These are phyloP conservation scores for Eupsilia transversa DNA, from an alignment of 2,888 invertebrate genomes.

Conservation along the genomic window DNA sequence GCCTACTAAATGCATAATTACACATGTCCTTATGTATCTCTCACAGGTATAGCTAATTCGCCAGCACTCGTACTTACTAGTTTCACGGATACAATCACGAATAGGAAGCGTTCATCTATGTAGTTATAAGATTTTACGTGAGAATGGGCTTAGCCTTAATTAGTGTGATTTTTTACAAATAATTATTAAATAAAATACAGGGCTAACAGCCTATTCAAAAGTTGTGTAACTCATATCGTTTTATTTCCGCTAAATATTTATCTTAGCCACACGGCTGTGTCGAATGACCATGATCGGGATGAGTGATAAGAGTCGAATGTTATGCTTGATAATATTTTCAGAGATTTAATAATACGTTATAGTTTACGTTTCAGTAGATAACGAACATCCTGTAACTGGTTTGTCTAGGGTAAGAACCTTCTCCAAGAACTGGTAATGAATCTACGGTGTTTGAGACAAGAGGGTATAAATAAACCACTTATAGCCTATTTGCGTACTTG, in stretches of 20 bases:
- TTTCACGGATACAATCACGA: conserved; percentile 3
- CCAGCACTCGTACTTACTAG: not conserved
- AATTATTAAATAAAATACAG: conserved; percentile 27
- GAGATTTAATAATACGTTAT: conserved; percentile 3
- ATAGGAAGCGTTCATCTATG: conserved; percentile 11
- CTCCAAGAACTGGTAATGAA: not conserved
- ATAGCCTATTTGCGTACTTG: conserved; percentile 34
- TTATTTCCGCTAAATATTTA: conserved; percentile 60
- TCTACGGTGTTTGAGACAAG: not conserved
- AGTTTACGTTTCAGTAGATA: not conserved
- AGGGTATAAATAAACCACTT: conserved; percentile 42
- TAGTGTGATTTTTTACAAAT: conserved; percentile 11
- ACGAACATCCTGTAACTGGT: conserved; percentile 1
- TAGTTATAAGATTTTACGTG: conserved; percentile 32
- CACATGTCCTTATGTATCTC: not conserved
- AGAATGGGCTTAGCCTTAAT: conserved; percentile 16
- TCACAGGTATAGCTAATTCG: not conserved
- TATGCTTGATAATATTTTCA: conserved; percentile 29
- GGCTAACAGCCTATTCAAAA: conserved; percentile 41
- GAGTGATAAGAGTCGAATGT: conserved; percentile 49
- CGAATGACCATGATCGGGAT: conserved; percentile 50
- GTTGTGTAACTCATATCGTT: conserved; percentile 41
- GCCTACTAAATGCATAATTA: conserved; percentile 1
- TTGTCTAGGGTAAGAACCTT: not conserved
- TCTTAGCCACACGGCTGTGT: conserved; percentile 53